These are phyloP conservation scores for Amyelois transitella DNA, from an alignment of 1,140 invertebrate species.

Conservation along the genomic window DNA sequence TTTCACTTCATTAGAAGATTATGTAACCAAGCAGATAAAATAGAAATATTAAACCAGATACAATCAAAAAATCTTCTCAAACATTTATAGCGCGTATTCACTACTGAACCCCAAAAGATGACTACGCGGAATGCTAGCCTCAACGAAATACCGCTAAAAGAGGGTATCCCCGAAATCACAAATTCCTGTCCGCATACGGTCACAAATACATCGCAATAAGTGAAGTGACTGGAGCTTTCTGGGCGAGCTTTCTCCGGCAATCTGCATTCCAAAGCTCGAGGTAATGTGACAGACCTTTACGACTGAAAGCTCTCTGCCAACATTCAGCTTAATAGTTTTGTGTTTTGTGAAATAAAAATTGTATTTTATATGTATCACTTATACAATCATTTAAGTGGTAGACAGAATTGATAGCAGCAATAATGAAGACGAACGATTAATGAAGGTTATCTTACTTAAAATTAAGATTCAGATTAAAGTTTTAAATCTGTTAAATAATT, in stretches of 20 bases:
- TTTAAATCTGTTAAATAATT: too few species aligned
- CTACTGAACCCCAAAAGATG: neutral
- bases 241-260: conserved; percentile 49
- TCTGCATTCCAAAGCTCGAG: conserved; percentile 47
- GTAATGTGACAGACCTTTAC: conserved; percentile 17
- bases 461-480: too few species aligned
- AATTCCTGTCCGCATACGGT: conserved; percentile 42
- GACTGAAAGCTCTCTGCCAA: neutral
- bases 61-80: too few species aligned
- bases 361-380: neutral
- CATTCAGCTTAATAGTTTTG: neutral
- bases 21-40: too few species aligned
- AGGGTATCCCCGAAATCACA: conserved; percentile 36
- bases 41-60: too few species aligned
- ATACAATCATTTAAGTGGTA: neutral
- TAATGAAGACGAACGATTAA: too few species aligned
- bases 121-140: neutral
- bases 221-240: conserved; percentile 60
- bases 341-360: conserved; percentile 1
- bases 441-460: too few species aligned
- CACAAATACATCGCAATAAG: conserved; percentile 63
- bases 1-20: too few species aligned
- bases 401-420: too few species aligned
- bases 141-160: neutral
- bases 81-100: too few species aligned